Conservation (phyloP, 1,140 invertebrate genomes). For the Leptopilina boulardi region DNA sequence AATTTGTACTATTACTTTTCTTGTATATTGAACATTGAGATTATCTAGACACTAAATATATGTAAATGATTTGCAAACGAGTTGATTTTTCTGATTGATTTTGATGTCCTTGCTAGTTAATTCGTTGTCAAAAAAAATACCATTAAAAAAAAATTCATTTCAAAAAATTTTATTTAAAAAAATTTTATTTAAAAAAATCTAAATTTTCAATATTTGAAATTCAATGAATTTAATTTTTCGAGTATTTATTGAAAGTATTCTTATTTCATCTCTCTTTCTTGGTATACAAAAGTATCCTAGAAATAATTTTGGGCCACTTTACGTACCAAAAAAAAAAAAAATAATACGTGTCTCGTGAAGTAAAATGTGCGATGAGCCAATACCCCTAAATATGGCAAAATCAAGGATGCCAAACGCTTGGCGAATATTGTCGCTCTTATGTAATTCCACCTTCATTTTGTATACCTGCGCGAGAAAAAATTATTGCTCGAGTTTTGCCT, state of each 20-base stretch:
- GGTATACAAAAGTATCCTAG: background rate
- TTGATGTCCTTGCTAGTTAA: too few species aligned
- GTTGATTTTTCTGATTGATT: too few species aligned
- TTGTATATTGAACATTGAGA: too few species aligned
- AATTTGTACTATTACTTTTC: background rate
- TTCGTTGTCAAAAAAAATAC: too few species aligned
- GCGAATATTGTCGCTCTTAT: conserved; percentile 24
- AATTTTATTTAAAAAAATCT: too few species aligned
- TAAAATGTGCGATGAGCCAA: conserved; percentile 4
- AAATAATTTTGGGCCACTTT: background rate
- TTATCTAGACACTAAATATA: too few species aligned
- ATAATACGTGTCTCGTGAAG: conserved; percentile 6
- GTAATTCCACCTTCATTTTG: background rate
- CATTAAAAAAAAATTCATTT: too few species aligned
- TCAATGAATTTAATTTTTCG: background rate
- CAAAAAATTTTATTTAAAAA: too few species aligned
- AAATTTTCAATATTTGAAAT: too few species aligned
- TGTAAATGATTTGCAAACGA: too few species aligned
- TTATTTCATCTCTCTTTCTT: background rate
- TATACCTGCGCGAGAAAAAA: conserved; percentile 6
- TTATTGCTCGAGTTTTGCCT: conserved; percentile 27
- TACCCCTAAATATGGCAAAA: conserved; percentile 12
- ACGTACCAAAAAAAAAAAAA: background rate
- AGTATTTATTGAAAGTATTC: background rate
- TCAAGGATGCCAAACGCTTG: conserved; percentile 16